Evolutionary conservation across 2,888 invertebrate species (phyloP), one percentile per base, ranked within the genome.

Genomic region (Habroteleia sp.): DNA sequence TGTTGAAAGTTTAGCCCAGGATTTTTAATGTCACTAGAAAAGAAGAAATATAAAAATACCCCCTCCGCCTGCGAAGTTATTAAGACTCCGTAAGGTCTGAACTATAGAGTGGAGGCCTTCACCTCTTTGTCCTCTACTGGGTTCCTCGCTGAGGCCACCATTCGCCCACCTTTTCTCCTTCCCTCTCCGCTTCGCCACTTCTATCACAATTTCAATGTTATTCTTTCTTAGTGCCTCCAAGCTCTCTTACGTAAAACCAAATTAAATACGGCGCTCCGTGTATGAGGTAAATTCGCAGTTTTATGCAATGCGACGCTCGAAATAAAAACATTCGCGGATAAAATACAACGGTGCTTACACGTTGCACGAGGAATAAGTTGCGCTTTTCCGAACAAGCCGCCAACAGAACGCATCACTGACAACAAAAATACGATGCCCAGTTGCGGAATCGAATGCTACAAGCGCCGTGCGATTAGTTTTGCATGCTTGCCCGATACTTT

Each of bases 1-100:
- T 83, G 84, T 85, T 82, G 82, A 85, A 86, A 86, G 82, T 87
- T 85, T 85, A 85, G 83, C 80, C 80, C 75, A 79, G 82, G 84
- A 83, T 86, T 87, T 85, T 87, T 84, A 86, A 86, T 84, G 85
- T 82, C 83, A 79, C 81, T 77, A 75, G 75, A 68, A 81, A 83
- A 77, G 81, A 78, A 78, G 79, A 84, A 81, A 82, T 83, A 84
- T 83, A 86, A 86, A 87, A 87, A 86, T 86, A 84, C 81, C 79
- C 78, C 75, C 60, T 46, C 58, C 33, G 39, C 48, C 14, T 31
- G 41, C 68, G 46, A 81, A 83, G 81, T 84, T 84, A 85, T 84
- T 85, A 85, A 85, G 82, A 79, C 81, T 81, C 78, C 80, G 79
- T 78, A 81, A 81, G 76, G 81, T 80, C 80, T 77, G 78, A 80